A percentile compares a stretch with the other conserved stretches of the same genome.
Conservation (phyloP, 2,113 vertebrate genomes). For the human region GRCh38 chr4:138399001-138399500, state of each 20-base stretch:
- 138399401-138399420: not conserved
- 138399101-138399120: not conserved
- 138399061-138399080: not conserved
- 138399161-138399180: not conserved
- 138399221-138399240: not conserved
- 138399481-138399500: not conserved
- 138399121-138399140: not conserved
- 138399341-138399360: conserved; percentile 1
- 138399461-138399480: not conserved
- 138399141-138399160: not conserved
- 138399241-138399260: not conserved
- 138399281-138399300: not conserved
- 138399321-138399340: not conserved
- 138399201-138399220: not conserved
- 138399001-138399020: not conserved
- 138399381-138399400: not conserved
- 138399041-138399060: not conserved
- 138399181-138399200: not conserved
- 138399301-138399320: not conserved
- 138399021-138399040: not conserved
- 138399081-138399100: not conserved
- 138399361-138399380: not conserved
- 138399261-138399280: not conserved
- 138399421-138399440: not conserved
- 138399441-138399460: not conserved